phyloP scores from a whole-genome alignment of 2,797 vertebrate species.

The Spinus olivaceus region DNA sequence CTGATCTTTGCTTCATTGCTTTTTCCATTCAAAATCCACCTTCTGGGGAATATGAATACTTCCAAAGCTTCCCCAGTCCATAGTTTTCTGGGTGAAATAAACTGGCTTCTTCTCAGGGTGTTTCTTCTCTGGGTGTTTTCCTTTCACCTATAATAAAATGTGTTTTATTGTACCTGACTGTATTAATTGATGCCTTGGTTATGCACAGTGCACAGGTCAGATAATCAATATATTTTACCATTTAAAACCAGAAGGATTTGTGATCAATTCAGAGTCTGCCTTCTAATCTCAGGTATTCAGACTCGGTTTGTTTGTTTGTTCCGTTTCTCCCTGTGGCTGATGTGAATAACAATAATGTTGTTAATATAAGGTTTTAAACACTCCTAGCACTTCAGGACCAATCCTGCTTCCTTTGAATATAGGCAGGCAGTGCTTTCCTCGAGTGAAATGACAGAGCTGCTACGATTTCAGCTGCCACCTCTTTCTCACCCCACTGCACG shows the following conservation, averaged over 20 bases:
- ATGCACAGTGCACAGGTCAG: neutral
- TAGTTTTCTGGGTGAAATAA: neutral
- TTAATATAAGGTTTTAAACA: neutral
- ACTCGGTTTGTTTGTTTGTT: neutral
- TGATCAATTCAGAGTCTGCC: neutral
- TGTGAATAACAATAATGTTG: neutral
- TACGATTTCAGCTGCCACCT: neutral
- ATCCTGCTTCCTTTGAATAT: neutral
- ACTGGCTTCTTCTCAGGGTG: neutral
- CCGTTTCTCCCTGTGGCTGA: neutral
- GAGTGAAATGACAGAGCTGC: neutral
- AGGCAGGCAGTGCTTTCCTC: neutral
- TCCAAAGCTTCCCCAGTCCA: neutral
- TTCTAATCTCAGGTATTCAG: neutral
- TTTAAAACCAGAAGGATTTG: neutral
- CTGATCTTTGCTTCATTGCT: neutral
- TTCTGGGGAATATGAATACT: neutral
- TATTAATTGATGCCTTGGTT: neutral
- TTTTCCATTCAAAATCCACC: neutral
- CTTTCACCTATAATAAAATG: neutral
- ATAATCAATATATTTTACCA: constrained; percentile 6
- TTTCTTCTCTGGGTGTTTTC: neutral
- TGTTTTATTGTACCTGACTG: neutral
- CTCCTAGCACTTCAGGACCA: neutral
- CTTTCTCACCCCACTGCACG: neutral